Evolutionary conservation across 1,140 invertebrate genomes (phyloP).

Genomic region (Elysia chlorotica): DNA sequence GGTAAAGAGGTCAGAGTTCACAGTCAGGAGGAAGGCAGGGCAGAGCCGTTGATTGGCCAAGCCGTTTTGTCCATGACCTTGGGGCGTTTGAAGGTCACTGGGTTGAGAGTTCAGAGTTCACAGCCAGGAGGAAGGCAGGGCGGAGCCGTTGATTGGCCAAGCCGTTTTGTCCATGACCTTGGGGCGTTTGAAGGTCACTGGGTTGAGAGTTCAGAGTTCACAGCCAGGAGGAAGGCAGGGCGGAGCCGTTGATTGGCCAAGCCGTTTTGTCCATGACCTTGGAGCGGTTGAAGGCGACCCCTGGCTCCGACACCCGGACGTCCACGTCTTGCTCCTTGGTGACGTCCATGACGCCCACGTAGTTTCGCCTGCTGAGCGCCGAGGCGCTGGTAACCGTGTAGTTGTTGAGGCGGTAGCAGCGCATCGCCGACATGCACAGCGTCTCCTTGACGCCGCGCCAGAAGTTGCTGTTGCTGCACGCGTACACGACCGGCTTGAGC

Average conservation of each 20-base stretch:
- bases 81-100: too few species aligned
- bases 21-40: too few species aligned
- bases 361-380: slow-evolving; percentile 44
- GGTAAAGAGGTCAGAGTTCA: too few species aligned
- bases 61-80: too few species aligned
- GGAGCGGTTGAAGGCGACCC: slow-evolving; percentile 34
- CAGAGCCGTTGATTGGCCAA: too few species aligned
- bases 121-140: too few species aligned
- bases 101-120: too few species aligned
- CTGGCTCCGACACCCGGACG: slow-evolving; percentile 16
- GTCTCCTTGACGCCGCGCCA: slow-evolving; percentile 50
- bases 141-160: too few species aligned
- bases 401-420: slow-evolving; percentile 47
- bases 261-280: slow-evolving; percentile 24
- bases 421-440: slow-evolving; percentile 52
- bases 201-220: too few species aligned
- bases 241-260: slow-evolving; percentile 34
- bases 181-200: too few species aligned
- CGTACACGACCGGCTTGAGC: slow-evolving; percentile 44
- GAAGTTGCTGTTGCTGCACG: slow-evolving; percentile 52
- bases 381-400: slow-evolving; percentile 50
- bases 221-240: slow-evolving; percentile 19
- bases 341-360: slow-evolving; percentile 42
- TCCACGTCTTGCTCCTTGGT: not conserved
- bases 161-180: too few species aligned